phyloP scores from a whole-genome alignment of 37 sponge, comb jelly and placozoan genomes.

The Geodia barretti region DNA sequence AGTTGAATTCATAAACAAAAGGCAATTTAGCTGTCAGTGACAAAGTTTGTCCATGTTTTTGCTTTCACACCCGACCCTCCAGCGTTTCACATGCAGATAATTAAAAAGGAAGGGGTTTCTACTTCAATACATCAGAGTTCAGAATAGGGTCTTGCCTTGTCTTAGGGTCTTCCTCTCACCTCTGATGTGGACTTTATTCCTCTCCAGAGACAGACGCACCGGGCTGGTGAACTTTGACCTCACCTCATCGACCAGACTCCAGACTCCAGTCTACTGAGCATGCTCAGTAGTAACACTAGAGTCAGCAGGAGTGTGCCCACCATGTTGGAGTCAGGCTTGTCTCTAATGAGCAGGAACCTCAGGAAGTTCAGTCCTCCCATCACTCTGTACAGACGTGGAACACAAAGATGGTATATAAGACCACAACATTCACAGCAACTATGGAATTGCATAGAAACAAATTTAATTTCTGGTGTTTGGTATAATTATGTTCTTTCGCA shows the following conservation, averaged over 20 bases:
- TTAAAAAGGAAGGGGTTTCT: not conserved
- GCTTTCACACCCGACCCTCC: not conserved
- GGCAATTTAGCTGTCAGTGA: no score
- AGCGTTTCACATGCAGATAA: no score
- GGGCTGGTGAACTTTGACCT: conserved; percentile 22
- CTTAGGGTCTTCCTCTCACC: conserved; percentile 10
- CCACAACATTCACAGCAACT: not conserved
- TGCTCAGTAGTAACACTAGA: not conserved
- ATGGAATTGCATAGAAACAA: no score
- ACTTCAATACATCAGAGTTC: not conserved
- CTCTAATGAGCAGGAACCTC: conserved; percentile 61
- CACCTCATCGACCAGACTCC: conserved; percentile 14
- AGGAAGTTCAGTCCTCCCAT: conserved; percentile 74
- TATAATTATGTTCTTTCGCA: no score
- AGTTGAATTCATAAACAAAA: no score
- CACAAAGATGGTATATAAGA: not conserved
- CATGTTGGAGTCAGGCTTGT: conserved; percentile 32
- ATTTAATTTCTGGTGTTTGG: no score
- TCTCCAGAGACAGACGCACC: conserved; percentile 6
- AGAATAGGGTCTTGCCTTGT: no score
- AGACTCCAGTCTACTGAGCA: conserved; percentile 47
- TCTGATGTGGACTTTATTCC: conserved; percentile 14
- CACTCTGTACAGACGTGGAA: no score
- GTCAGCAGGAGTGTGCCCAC: conserved; percentile 27
- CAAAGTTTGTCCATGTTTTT: not conserved